phyloP scores from a whole-genome alignment of 1,140 invertebrate species.

The Conopomorpha cramerella region DNA sequence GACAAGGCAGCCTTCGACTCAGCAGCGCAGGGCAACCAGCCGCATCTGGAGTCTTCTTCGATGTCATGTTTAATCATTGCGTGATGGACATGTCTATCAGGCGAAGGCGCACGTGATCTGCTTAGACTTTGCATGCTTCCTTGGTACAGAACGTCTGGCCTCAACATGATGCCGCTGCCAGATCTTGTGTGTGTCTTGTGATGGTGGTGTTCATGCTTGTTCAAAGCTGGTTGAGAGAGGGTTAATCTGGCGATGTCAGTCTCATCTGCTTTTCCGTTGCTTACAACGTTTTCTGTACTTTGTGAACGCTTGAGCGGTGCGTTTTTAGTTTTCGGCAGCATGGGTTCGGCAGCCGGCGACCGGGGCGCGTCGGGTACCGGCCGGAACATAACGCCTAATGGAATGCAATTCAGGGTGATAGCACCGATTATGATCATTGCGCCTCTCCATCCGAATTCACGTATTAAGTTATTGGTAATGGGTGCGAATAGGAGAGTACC shows the following conservation, averaged over 20 bases:
- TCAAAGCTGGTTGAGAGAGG: conserved; percentile 67
- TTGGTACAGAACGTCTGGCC: conserved; percentile 87
- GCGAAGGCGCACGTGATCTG: conserved; percentile 35
- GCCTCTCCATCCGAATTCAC: conserved; percentile 70
- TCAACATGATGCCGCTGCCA: conserved; percentile 77
- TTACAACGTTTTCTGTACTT: conserved; percentile 56
- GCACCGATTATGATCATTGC: conserved; percentile 81
- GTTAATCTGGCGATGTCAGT: conserved; percentile 61
- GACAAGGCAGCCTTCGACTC: conserved; percentile 70
- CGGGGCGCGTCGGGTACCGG: conserved; percentile 56
- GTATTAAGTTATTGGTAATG: conserved; percentile 69
- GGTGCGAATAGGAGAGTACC: conserved; percentile 86
- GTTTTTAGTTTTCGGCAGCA: conserved; percentile 38
- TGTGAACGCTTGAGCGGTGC: conserved; percentile 55
- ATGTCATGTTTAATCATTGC: conserved; percentile 16
- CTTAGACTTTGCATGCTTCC: conserved; percentile 69
- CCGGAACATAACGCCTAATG: conserved; percentile 84
- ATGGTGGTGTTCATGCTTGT: conserved; percentile 39
- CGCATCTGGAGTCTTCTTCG: conserved; percentile 57
- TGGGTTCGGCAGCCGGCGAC: conserved; percentile 40
- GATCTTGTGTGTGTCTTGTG: conserved; percentile 28
- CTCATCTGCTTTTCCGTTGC: conserved; percentile 41
- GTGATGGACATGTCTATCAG: conserved; percentile 30
- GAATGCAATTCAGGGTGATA: conserved; percentile 79
- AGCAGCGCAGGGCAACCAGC: conserved; percentile 60